Percentiles rank a stretch among this genome's conserved stretches.
Evolutionary conservation across 2,113 vertebrate genomes (phyloP).

Genomic region (Notiomystis cincta): DNA sequence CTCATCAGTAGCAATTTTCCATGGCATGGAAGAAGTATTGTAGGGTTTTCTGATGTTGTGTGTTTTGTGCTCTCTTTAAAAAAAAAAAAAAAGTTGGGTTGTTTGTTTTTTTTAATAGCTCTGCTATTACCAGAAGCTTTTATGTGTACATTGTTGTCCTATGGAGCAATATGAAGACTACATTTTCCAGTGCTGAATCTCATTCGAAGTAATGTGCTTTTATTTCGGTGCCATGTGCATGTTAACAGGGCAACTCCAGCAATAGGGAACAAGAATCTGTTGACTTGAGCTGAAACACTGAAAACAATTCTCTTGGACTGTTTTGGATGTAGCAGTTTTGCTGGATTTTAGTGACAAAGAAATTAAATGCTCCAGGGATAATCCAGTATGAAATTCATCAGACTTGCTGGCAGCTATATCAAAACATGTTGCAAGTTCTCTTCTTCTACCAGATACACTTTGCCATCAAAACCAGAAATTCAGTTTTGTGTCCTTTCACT

Average conservation of each 20-base stretch:
- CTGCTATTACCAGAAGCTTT: background rate
- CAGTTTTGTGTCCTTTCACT: background rate
- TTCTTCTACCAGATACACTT: background rate
- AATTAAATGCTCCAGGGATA: background rate
- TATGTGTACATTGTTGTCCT: rapidly evolving
- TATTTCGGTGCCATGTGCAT: background rate
- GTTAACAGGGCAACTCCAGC: background rate
- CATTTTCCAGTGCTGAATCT: background rate
- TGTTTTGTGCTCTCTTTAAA: background rate
- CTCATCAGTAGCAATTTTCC: background rate
- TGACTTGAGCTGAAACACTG: background rate
- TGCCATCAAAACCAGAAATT: background rate
- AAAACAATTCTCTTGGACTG: background rate
- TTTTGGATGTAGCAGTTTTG: background rate
- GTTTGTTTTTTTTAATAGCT: background rate
- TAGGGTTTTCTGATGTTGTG: background rate
- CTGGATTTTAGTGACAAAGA: background rate
- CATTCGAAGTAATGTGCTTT: background rate
- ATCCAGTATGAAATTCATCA: background rate
- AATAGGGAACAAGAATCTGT: background rate
- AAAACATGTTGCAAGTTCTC: background rate
- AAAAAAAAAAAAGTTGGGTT: background rate
- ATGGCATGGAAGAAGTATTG: background rate
- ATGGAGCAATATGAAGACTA: background rate
- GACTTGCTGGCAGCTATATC: background rate